Evolutionary conservation across 1,140 invertebrate genomes (phyloP), one percentile per base, ranked within the genome.

Genomic region (Chelonus insularis): DNA sequence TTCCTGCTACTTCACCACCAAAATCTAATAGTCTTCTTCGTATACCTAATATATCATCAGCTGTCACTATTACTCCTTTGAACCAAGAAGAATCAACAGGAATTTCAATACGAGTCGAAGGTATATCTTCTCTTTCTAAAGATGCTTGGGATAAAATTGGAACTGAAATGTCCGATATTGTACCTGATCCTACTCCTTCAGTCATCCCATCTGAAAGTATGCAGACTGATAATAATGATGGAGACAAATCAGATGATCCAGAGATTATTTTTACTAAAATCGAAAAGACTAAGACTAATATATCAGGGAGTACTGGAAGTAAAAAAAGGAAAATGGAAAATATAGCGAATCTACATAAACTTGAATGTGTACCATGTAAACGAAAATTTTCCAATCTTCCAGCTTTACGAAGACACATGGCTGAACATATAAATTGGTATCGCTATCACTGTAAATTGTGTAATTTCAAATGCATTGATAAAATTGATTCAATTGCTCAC

Each of bases 361-460:
- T 79, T 1, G 64, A 68, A 41, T 83, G 82, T 66, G 63, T 74
- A 43, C 60, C 74, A 1, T 83, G 82, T 57, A 69, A 73, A 34
- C 66, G 58, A 41, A 75, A 68, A 54, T 81, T 81, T 47, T 63
- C 65, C 1, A 72, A 73, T 4, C 34, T 73, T 11, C 64, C 71
- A 4, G 66, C 74, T 58, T 61, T 83, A 48, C 63, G 78, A 4
- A 69, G 71, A 41, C 82, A 83, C 56, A 75, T 82, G 72, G 76
- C 80, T 0, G 68, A 70, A 20, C 82, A 83, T 60, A 73, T 82
- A 5, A 74, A 71, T 51, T 81, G 81, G 76, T 75, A 74, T 63
- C 68, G 79, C 36, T 83, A 73, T 62, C 73, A 74, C 43, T 83
- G 82, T 58, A 72, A 68, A 18, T 57, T 74, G 5, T 83, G 82